Base-by-base conservation (phyloP, 2,888 invertebrate species). In the Yponomeuta plumbellus region DNA sequence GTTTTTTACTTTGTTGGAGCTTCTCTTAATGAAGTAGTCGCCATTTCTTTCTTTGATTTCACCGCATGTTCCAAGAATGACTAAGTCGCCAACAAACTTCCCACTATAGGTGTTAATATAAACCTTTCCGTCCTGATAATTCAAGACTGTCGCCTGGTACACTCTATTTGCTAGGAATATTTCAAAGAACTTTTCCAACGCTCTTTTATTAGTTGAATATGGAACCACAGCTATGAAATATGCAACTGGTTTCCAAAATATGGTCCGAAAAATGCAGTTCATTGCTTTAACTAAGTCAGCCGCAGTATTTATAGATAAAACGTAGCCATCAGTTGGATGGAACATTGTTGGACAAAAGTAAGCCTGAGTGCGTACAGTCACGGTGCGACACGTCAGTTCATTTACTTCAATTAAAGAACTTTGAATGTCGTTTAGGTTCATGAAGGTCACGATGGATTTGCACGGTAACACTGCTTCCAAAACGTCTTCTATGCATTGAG, bases 1-100 rank as follows among this genome's bases (percentile, higher is more conserved):
- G 22, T 67, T 65, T 11, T 40, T 34, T 13, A 69, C 65, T 11
- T 52, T 40, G n/a, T 68, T 1, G 3, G 44, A 17, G 13, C 13
- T 52, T 13, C 4, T 13, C 17, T 52, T 52, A 17, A 52, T 13
- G 44, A 52, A 52, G 17, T 17, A 52, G 8, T 52, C 44, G 0
- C 44, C 44, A 8, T 13, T 52, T 2, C 44, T 52, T 52, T 4
- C 44, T 1, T 52, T 17, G 5, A 52, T 52, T 52, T 62, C 1
- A 1, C 5, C 20, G 26, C 62, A 62, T 0, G 23, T 11, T 8
- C 62, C 62, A 6, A 62, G 62, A 11, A 13, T 39, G 8, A 62
- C 4, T 13, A 62, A 4, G 23, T 62, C 39, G 39, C 44, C 17
- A 52, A 23, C 26, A 26, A 8, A 10, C 39, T 21, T 59, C 3